phyloP scores from a whole-genome alignment of 1,140 invertebrate species.

The Drosophila sp. region DNA sequence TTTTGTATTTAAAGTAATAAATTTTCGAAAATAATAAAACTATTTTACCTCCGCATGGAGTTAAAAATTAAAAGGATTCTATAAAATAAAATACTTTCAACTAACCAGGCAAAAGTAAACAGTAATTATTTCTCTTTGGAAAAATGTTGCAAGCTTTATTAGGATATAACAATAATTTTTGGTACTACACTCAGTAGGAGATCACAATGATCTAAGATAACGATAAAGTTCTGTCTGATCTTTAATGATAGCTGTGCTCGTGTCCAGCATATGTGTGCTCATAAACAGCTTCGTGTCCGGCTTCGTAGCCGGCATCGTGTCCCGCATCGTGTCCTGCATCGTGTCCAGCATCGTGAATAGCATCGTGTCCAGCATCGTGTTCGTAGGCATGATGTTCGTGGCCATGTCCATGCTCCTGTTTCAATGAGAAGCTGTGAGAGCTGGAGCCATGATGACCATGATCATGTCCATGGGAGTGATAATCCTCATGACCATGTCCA shows the following conservation, averaged over 20 bases:
- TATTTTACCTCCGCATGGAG: too few species aligned
- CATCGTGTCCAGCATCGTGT: conserved; percentile 29
- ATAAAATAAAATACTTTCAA: too few species aligned
- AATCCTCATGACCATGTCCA: conserved; percentile 45
- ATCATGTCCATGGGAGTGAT: conserved; percentile 49
- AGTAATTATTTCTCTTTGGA: conserved; percentile 51
- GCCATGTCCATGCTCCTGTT: conserved; percentile 46
- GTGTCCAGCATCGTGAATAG: conserved; percentile 29
- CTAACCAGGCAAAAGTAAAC: not conserved
- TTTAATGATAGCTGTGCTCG: conserved; percentile 63
- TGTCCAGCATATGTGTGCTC: conserved; percentile 35
- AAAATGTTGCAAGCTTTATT: conserved; percentile 71
- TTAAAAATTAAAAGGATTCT: too few species aligned
- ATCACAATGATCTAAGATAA: conserved; percentile 29
- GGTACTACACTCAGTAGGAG: conserved; percentile 42
- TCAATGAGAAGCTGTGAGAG: conserved; percentile 39
- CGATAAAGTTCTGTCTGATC: not conserved
- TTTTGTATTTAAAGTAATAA: not conserved
- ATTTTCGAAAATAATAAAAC: too few species aligned
- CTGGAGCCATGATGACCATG: conserved; percentile 46
- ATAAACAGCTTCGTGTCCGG: conserved; percentile 17
- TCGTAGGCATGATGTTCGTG: conserved; percentile 37
- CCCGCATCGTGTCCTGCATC: conserved; percentile 24
- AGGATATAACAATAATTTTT: conserved; percentile 61
- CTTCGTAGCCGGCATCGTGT: conserved; percentile 15